Base-by-base conservation (phyloP, 2,888 invertebrate species). In the Serripes groenlandicus region DNA sequence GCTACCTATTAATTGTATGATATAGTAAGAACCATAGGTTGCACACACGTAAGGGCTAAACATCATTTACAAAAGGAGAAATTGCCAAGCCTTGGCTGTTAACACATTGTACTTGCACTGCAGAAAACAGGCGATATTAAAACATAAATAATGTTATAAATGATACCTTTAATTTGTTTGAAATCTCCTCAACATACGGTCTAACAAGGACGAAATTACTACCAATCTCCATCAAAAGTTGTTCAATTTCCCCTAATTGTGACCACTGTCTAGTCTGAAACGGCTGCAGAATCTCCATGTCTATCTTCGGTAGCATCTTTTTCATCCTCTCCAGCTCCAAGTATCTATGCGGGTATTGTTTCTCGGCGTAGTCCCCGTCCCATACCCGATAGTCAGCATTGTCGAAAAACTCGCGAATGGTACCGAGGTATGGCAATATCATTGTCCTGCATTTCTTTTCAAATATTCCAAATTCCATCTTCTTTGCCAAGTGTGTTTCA, bases 381-480 rank as follows among this genome's bases (percentile, higher is more conserved):
- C 21, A 15, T n/a, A 84, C 68, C 28, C 23, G n/a, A n/a, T 77
- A 77, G 0, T 68, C 68, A 3, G 72, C 26, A 42, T 78, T 73
- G 49, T 79, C n/a, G 7, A 84, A 37, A 54, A 80, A 84, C 2
- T 70, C 58, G 62, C 66, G 62, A 7, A 80, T n/a, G n/a, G 26
- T 54, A 18, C 54, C 66, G 9, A 77, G 34, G n/a, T 75, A 75
- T 32, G 80, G 83, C 23, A 37, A 69, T n/a, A 84, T 64, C 15
- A 32, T n/a, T 28, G 66, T 30, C 11, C 52, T 37, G 37, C 77
- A 84, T 15, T 70, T 64, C 28, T 52, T 74, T 32, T 70, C 42
- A 32, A 84, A 80, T 18, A n/a, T 30, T 4, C 32, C 15, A 5
- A 84, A 66, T 49, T 84, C 80, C n/a, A 35, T 5, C 7, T 21